phyloP scores from a whole-genome alignment of 2,888 invertebrate species.

The Branchellion lobata region DNA sequence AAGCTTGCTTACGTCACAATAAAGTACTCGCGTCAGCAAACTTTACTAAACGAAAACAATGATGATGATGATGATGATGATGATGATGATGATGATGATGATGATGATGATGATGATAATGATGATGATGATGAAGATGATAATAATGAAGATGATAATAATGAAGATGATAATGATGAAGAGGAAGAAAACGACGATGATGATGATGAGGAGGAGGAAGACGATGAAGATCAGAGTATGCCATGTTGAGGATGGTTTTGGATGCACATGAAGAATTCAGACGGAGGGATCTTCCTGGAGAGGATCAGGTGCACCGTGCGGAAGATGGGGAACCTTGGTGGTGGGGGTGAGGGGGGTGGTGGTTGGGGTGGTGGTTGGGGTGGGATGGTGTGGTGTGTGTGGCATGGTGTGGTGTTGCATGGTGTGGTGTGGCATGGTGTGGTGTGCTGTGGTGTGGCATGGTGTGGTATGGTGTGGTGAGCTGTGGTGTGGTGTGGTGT shows the following conservation, averaged over 20 bases:
- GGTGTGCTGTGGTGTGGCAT: background rate
- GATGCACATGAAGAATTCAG: constrained; percentile 84
- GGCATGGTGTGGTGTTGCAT: background rate
- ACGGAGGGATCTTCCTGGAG: constrained; percentile 75
- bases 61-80: too few relatives aligned
- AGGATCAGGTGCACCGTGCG: constrained; percentile 93
- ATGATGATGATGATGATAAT: constrained; percentile 23
- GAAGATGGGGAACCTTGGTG: constrained; percentile 87
- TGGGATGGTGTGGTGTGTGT: background rate
- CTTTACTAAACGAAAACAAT: too few relatives aligned
- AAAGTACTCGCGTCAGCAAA: too few relatives aligned
- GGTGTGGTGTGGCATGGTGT: background rate
- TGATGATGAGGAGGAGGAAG: too few relatives aligned
- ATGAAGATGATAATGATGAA: too few relatives aligned
- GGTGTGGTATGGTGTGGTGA: constrained; percentile 6
- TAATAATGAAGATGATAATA: too few relatives aligned
- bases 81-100: constrained; percentile 9
- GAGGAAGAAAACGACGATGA: too few relatives aligned
- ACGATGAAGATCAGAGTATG: background rate
- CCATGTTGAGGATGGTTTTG: constrained; percentile 87
- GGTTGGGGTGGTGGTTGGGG: background rate
- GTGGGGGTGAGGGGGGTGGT: background rate
- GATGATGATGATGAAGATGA: too few relatives aligned
- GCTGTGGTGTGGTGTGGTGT: background rate
- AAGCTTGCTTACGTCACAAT: too few relatives aligned